A percentile compares a stretch with the other conserved stretches of the same genome.
phyloP scores from a whole-genome alignment of 92 coral and sea anemone genomes.

The Porites cylindrica region DNA sequence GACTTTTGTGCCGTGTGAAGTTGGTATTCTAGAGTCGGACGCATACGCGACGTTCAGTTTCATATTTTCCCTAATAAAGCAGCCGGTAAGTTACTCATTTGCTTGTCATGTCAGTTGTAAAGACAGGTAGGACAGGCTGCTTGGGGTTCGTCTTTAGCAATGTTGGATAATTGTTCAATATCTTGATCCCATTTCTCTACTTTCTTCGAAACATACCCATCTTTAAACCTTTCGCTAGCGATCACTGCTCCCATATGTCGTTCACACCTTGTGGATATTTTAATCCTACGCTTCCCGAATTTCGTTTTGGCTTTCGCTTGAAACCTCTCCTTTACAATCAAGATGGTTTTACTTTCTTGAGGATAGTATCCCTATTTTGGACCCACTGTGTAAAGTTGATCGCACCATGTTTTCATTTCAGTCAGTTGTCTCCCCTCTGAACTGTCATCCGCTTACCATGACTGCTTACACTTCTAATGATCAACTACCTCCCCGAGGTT shows the following conservation, averaged over 20 bases:
- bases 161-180: slow-evolving; percentile 12
- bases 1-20: no score
- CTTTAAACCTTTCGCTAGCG: slow-evolving; percentile 31
- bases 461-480: slow-evolving; percentile 1
- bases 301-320: slow-evolving; percentile 15
- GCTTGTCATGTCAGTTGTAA: no score
- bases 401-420: slow-evolving; percentile 52
- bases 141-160: slow-evolving; percentile 15
- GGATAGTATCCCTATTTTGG: slow-evolving; percentile 35
- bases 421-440: slow-evolving; percentile 26
- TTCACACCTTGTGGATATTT: slow-evolving; percentile 36
- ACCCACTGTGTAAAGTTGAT: slow-evolving; percentile 28
- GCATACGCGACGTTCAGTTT: no score
- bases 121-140: not conserved
- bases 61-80: no score
- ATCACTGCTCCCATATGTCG: slow-evolving; percentile 39
- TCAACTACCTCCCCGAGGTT: slow-evolving; percentile 20
- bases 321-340: slow-evolving; percentile 47
- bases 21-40: no score
- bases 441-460: slow-evolving; percentile 39
- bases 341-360: slow-evolving; percentile 40
- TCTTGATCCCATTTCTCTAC: slow-evolving; percentile 34
- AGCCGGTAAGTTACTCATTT: no score
- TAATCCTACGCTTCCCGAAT: slow-evolving; percentile 37
- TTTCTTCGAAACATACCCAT: slow-evolving; percentile 12